Evolutionary conservation across 2,113 vertebrate species (phyloP).

Genomic region (Guaruba guarouba): DNA sequence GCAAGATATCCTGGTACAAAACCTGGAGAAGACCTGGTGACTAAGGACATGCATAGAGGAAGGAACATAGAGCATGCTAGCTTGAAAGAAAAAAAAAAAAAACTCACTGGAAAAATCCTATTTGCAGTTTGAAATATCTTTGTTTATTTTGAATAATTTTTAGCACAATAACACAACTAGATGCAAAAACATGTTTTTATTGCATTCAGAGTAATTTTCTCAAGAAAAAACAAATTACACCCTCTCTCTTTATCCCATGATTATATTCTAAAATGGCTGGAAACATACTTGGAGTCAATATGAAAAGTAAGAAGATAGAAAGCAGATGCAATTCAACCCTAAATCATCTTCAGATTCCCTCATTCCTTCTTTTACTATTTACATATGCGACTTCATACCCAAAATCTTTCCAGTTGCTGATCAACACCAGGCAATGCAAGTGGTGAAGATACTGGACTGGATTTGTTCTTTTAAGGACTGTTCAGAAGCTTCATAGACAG

Average conservation of each 20-base stretch:
- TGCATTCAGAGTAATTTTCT: conserved; percentile 49
- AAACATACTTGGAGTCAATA: conserved; percentile 4
- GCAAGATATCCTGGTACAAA: not conserved
- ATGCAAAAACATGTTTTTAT: conserved; percentile 53
- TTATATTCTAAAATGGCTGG: conserved; percentile 26
- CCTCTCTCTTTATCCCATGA: not conserved
- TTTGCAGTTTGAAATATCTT: conserved; percentile 32
- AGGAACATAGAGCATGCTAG: not conserved
- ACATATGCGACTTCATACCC: conserved; percentile 4
- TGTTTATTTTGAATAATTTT: conserved; percentile 60
- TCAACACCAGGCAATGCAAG: conserved; percentile 2
- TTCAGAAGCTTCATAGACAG: not conserved
- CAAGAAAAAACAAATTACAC: not conserved
- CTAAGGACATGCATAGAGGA: not conserved
- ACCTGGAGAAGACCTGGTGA: not conserved
- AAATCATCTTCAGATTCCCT: conserved; percentile 53
- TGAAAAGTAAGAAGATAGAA: not conserved
- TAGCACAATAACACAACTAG: conserved; percentile 43
- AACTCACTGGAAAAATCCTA: not conserved
- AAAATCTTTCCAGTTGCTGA: not conserved
- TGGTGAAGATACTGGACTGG: not conserved
- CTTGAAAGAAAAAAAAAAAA: not conserved
- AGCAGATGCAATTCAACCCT: conserved; percentile 41
- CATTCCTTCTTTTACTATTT: conserved; percentile 49
- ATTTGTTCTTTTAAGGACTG: not conserved